Evolutionary conservation across 2,113 vertebrate species (phyloP), one percentile per base, ranked within the genome.

Genomic region (Pluvialis apricaria): DNA sequence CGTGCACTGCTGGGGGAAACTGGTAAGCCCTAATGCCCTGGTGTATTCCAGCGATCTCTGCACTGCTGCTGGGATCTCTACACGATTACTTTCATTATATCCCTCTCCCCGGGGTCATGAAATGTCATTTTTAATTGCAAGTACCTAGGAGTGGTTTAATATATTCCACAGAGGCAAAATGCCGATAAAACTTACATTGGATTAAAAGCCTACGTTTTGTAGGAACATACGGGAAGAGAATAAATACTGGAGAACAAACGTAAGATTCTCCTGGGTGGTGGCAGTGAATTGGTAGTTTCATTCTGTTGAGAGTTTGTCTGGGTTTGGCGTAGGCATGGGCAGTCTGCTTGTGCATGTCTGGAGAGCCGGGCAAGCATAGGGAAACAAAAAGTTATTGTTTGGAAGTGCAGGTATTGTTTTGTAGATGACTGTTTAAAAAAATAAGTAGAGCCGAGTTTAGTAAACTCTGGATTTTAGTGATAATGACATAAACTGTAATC

Each of bases 1-100:
- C 7, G 0, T 16, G 52, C 3, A 2, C 42, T 76, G 0, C 38
- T 57, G 76, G 52, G 73, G 25, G 1, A 49, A 32, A 44, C 13
- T 26, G 32, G 34, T 38, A 40, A 94, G 14, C 58, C 20, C 29
- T 13, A 17, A 42, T 11, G 17, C 10, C 17, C 2, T 47, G 28
- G 21, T 57, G 15, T 61, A 8, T 64, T 76, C n/a, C 12, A 64
- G 40, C 60, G 58, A 78, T 54, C 34, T 78, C 45, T 71, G 15
- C 1, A 3, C 52, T 79, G 28, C 38, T 76, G 1, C 40, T 86
- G n/a, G 17, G 38, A 14, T 18, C 11, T 47, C 58, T 60, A 32
- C 11, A 4, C 15, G 34, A 4, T 70, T 40, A 6, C 36, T 84
- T 91, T 79, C 15, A 10, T 45, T 13, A 7, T 51, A 24, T 26